Conservation (phyloP, 2,113 vertebrate genomes). For the Alaudala cheleensis region DNA sequence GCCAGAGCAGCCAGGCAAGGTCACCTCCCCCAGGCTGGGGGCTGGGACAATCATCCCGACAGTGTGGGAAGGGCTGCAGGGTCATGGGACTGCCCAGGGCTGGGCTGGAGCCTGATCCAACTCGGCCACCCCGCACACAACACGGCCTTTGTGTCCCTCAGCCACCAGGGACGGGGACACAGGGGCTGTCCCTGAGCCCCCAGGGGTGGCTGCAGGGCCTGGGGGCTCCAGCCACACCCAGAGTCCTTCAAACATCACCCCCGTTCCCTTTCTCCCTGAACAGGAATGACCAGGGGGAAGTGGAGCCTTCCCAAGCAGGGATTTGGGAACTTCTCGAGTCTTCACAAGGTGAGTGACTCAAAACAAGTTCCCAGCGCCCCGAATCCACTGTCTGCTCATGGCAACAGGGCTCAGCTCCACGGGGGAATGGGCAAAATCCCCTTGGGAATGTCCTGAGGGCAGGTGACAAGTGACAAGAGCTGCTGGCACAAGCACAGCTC, state of each 20-base stretch:
- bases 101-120: background rate
- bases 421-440: rapidly evolving
- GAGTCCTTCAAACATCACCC: background rate
- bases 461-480: background rate
- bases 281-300: background rate
- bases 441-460: background rate
- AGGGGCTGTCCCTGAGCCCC: background rate
- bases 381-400: rapidly evolving
- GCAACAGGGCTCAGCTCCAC: rapidly evolving
- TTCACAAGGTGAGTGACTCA: background rate
- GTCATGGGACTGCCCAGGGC: slow-evolving; percentile 22
- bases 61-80: slow-evolving; percentile 27
- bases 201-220: rapidly evolving
- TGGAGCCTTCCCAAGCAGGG: rapidly evolving
- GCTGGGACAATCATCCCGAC: background rate
- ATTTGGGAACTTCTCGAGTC: background rate
- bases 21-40: background rate
- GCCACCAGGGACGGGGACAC: background rate
- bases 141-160: slow-evolving; percentile 32
- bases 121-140: slow-evolving; percentile 21
- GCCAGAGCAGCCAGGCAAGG: background rate
- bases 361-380: background rate
- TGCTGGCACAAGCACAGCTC: rapidly evolving
- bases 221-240: background rate
- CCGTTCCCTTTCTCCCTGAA: rapidly evolving